phyloP scores from a whole-genome alignment of 2,113 vertebrate genomes.

The Atrichornis clamosus region DNA sequence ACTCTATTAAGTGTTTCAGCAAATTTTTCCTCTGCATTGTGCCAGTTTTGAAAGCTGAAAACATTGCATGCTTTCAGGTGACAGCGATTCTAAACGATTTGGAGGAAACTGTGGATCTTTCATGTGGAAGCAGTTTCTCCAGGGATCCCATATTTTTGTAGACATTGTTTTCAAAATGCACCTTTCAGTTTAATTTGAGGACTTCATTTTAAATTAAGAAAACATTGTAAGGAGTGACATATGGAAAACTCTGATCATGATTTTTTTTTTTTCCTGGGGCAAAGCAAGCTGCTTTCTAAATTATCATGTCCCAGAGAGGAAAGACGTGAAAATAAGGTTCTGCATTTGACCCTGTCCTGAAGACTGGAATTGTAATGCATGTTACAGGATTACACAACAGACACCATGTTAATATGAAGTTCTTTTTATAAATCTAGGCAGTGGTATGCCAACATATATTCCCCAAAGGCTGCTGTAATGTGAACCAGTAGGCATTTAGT shows the following conservation, averaged over 20 bases:
- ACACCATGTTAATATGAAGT: background rate
- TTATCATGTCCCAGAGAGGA: background rate
- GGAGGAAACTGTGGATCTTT: background rate
- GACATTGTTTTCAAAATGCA: background rate
- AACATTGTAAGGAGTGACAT: background rate
- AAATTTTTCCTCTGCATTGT: background rate
- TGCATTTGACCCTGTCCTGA: background rate
- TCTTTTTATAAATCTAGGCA: background rate
- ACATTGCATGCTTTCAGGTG: background rate
- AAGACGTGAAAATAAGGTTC: background rate
- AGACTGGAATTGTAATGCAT: background rate
- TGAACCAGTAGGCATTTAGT: background rate
- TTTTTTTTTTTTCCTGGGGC: background rate
- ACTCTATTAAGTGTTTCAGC: background rate
- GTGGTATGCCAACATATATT: background rate
- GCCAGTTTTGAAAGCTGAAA: background rate
- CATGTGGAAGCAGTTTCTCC: background rate
- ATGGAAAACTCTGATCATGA: background rate
- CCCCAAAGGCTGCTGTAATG: background rate
- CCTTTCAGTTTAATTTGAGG: background rate
- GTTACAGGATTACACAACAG: background rate
- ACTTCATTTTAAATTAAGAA: background rate
- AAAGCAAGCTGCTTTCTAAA: slow-evolving; percentile 21
- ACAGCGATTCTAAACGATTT: background rate
- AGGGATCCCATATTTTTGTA: background rate